Percentiles rank a stretch among this genome's conserved stretches.
Conservation (phyloP, 1,140 invertebrate genomes). For the Lasaia peninsularis region DNA sequence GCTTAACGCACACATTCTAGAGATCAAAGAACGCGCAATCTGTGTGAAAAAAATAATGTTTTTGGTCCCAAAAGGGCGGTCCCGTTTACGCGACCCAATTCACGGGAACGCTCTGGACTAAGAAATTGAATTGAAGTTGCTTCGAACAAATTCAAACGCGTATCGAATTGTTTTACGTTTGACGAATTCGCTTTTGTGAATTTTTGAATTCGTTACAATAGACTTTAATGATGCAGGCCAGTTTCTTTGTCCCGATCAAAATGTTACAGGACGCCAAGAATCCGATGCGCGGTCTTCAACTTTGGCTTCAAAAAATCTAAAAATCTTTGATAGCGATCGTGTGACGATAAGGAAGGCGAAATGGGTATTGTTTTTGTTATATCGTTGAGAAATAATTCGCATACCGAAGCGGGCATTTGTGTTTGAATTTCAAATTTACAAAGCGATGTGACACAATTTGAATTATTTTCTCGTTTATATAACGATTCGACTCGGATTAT, state of each 20-base stretch:
- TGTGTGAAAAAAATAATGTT: constrained; percentile 75
- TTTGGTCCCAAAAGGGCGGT: constrained; percentile 70
- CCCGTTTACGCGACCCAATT: constrained; percentile 74
- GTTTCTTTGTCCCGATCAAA: constrained; percentile 61
- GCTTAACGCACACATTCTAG: constrained; percentile 72
- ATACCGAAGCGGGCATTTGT: constrained; percentile 44
- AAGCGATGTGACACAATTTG: constrained; percentile 40
- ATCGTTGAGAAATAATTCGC: constrained; percentile 54
- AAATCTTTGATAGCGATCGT: constrained; percentile 51
- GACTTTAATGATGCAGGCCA: constrained; percentile 69
- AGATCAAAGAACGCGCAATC: constrained; percentile 75
- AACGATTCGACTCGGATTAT: not conserved
- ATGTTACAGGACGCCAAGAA: constrained; percentile 53
- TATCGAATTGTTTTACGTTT: constrained; percentile 77
- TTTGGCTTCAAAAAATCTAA: constrained; percentile 50
- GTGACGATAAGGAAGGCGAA: constrained; percentile 63
- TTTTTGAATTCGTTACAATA: constrained; percentile 72
- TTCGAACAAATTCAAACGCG: constrained; percentile 71
- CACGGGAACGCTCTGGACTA: constrained; percentile 64
- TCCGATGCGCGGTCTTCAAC: constrained; percentile 46
- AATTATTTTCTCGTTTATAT: constrained; percentile 35
- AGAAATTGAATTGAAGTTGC: constrained; percentile 74
- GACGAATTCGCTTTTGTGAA: constrained; percentile 72
- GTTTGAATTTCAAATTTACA: constrained; percentile 55
- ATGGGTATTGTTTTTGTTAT: constrained; percentile 50